These are phyloP conservation scores for Crypturellus tataupa DNA, from an alignment of 2,797 vertebrate species.

Conservation along the genomic window DNA sequence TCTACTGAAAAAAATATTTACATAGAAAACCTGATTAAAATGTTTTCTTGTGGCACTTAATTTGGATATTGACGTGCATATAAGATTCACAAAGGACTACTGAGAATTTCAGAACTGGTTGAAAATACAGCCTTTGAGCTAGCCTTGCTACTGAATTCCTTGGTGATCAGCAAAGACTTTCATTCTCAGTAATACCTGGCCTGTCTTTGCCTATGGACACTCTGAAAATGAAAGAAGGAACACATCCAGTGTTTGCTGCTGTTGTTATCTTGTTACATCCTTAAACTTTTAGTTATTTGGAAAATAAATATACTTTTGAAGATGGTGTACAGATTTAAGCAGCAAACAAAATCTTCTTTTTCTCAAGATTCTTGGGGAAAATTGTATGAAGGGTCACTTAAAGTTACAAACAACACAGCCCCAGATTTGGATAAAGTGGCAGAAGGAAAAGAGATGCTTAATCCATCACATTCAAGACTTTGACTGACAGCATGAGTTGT, in stretches of 20 bases:
- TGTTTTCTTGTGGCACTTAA: neutral
- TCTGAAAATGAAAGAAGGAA: neutral
- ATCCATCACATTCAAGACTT: neutral
- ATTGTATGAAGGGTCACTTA: neutral
- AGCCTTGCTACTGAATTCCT: neutral
- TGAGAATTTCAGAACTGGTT: neutral
- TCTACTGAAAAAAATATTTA: neutral
- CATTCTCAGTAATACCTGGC: neutral
- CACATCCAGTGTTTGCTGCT: neutral
- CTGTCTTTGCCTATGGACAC: neutral
- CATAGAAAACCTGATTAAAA: neutral
- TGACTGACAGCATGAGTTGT: neutral
- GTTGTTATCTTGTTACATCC: neutral
- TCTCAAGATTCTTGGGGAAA: neutral
- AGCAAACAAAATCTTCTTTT: neutral
- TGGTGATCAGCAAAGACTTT: neutral
- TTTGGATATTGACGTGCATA: neutral
- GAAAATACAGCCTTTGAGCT: neutral
- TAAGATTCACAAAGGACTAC: neutral
- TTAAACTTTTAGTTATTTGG: neutral
- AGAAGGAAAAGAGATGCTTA: neutral
- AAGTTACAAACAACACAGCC: neutral
- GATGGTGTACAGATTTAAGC: neutral
- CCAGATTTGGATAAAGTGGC: neutral
- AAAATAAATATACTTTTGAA: neutral